phyloP scores from a whole-genome alignment of 2,888 invertebrate species.

The Alviniconcha strummeri region DNA sequence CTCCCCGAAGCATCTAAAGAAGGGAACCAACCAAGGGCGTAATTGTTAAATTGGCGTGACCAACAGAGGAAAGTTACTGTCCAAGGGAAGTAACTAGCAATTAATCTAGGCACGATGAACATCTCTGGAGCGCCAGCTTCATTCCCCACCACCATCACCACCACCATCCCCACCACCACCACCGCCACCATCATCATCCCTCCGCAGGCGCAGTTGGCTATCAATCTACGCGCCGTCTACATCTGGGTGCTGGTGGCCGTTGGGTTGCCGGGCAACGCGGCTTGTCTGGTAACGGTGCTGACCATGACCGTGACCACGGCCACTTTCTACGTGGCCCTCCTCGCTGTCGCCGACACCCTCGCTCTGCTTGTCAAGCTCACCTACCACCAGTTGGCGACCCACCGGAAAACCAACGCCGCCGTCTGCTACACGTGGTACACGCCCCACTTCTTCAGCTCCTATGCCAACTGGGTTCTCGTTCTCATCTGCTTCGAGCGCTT shows the following conservation, averaged over 20 bases:
- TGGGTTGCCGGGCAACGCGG: conserved; percentile 40
- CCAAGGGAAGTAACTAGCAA: no score
- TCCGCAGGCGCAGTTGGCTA: not conserved
- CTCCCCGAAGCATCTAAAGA: no score
- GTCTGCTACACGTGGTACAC: not conserved
- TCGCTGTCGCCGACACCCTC: conserved; percentile 36
- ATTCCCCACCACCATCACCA: not conserved
- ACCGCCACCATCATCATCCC: not conserved
- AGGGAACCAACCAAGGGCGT: no score
- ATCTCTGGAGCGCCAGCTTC: no score
- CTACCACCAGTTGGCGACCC: conserved; percentile 29
- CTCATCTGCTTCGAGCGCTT: conserved; percentile 40
- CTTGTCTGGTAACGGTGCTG: conserved; percentile 38
- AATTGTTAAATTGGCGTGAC: no score
- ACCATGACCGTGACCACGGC: conserved; percentile 40
- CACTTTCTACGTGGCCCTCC: conserved; percentile 39
- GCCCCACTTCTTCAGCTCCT: conserved; percentile 23
- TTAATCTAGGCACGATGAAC: no score
- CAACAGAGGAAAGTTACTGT: no score
- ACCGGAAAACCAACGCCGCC: not conserved
- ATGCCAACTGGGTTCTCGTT: conserved; percentile 40
- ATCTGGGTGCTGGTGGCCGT: conserved; percentile 41
- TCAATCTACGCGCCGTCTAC: conserved; percentile 26
- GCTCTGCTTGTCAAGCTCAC: conserved; percentile 35
- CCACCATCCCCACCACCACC: not conserved